phyloP scores from a whole-genome alignment of 2,888 invertebrate genomes.

The Apocheima hispidaria region DNA sequence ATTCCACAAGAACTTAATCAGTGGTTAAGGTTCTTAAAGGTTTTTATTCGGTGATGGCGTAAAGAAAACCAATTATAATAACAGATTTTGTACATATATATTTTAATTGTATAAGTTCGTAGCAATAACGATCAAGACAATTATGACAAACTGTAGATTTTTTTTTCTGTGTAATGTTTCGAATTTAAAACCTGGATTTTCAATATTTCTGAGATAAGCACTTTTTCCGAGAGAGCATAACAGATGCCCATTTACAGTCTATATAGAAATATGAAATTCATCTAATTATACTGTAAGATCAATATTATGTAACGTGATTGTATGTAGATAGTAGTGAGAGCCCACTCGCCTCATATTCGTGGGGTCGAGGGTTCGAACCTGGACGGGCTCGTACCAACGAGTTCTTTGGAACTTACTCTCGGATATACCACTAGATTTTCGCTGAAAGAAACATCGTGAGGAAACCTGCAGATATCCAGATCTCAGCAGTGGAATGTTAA shows the following conservation, averaged over 20 bases:
- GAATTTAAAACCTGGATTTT: neutral
- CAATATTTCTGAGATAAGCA: neutral
- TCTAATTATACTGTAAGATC: neutral
- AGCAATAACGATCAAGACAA: neutral
- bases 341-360: no score
- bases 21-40: no score
- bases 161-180: neutral
- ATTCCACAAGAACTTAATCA: no score
- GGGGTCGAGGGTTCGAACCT: no score
- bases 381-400: no score
- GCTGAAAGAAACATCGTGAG: no score
- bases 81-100: conserved; percentile 6
- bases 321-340: no score
- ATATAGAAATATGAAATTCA: neutral
- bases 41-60: neutral
- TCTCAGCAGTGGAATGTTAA: no score
- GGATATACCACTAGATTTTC: no score
- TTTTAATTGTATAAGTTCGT: conserved; percentile 5
- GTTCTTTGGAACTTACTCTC: no score
- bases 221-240: neutral
- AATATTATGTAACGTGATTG: no score
- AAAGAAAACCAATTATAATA: conserved; percentile 1
- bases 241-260: neutral
- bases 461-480: no score
- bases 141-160: neutral